Conservation (phyloP, 2,797 vertebrate species). For the Centroberyx gerrardi region DNA sequence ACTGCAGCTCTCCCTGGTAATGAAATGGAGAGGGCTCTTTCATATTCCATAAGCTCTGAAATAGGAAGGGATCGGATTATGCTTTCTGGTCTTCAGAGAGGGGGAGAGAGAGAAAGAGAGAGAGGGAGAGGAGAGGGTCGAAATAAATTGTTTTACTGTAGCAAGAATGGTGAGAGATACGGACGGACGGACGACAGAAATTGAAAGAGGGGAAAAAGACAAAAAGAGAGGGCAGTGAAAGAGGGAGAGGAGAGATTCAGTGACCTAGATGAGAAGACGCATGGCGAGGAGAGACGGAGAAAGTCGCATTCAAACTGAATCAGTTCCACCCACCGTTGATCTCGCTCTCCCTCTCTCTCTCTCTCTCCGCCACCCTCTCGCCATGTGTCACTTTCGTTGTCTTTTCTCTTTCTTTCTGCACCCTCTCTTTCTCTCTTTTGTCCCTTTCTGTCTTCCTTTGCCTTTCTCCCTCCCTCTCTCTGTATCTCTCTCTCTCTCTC, state of each 20-base stretch:
- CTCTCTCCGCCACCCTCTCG: neutral
- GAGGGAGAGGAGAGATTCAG: conserved; percentile 10
- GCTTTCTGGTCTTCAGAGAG: conserved; percentile 21
- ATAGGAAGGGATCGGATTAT: conserved; percentile 55
- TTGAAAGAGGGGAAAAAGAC: neutral
- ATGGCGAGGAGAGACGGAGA: conserved; percentile 23
- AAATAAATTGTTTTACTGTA: conserved; percentile 34
- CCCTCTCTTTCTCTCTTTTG: neutral
- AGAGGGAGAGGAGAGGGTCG: neutral
- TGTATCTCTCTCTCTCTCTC: neutral
- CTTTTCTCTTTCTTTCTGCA: neutral
- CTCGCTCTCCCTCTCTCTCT: neutral
- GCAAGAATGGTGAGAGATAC: conserved; percentile 17
- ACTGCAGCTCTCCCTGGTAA: conserved; percentile 26
- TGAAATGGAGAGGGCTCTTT: conserved; percentile 49
- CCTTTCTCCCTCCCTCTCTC: too few relatives aligned
- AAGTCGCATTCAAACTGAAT: conserved; percentile 46
- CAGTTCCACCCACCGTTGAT: conserved; percentile 32
- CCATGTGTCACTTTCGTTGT: neutral
- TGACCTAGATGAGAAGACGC: conserved; percentile 48
- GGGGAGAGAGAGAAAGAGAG: neutral
- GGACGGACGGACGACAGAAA: conserved; percentile 34
- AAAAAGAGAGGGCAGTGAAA: neutral
- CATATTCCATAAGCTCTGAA: conserved; percentile 56
- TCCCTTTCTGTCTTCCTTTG: neutral